phyloP scores from a whole-genome alignment of 1,140 invertebrate species.

The Zophobas atratus region DNA sequence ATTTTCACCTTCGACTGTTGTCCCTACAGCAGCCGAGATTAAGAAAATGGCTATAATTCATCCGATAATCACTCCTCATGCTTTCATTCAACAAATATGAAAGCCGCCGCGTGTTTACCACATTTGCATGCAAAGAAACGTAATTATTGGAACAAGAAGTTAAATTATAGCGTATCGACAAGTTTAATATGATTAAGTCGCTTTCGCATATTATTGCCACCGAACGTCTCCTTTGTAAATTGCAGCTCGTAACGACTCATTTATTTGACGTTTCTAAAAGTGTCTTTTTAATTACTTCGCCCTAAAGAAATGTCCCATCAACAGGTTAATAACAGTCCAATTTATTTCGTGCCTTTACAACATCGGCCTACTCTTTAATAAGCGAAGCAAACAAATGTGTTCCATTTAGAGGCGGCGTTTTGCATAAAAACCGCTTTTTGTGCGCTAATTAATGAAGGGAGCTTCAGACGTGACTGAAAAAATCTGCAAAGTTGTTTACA shows the following conservation, averaged over 20 bases:
- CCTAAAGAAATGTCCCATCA: neutral
- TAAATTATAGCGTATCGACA: constrained; percentile 8
- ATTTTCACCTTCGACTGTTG: no score
- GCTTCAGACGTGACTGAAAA: neutral
- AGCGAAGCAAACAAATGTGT: neutral
- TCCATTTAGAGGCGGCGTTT: neutral
- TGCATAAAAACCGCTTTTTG: constrained; percentile 15
- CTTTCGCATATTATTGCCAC: neutral
- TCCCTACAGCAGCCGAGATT: no score
- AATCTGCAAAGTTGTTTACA: no score
- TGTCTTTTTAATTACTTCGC: neutral
- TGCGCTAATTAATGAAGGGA: constrained; percentile 13
- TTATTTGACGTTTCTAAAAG: neutral
- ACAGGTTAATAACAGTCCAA: constrained; percentile 10
- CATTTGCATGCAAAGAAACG: neutral
- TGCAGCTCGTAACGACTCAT: neutral
- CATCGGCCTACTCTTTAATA: constrained; percentile 8
- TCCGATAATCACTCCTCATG: neutral
- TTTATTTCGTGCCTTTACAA: constrained; percentile 8
- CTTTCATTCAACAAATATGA: constrained; percentile 1
- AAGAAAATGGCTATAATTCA: no score
- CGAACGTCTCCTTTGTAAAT: neutral
- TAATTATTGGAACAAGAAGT: neutral
- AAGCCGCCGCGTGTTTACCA: neutral
- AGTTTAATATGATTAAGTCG: neutral